A percentile compares a stretch with the other conserved stretches of the same genome.
These are phyloP conservation scores for Polyergus mexicanus DNA, from an alignment of 1,140 invertebrate species.

Conservation along the genomic window DNA sequence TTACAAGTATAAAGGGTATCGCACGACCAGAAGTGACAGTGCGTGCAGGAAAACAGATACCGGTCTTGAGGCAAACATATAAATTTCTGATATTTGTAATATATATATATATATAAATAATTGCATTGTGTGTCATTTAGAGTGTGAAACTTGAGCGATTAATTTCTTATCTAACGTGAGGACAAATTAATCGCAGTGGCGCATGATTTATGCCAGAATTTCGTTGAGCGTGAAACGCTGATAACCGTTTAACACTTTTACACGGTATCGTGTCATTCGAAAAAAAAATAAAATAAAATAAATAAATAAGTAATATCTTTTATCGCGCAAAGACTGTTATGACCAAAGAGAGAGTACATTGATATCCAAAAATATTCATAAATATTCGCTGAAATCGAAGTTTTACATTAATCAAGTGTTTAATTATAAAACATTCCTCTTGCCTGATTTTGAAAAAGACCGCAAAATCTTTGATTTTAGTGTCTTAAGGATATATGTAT, in stretches of 20 bases:
- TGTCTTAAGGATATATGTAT: neutral
- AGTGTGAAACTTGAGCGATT: constrained; percentile 42
- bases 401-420: neutral
- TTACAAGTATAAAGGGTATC: neutral
- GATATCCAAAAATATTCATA: constrained; percentile 32
- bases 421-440: neutral
- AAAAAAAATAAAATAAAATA: neutral
- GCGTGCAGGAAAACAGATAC: neutral
- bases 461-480: neutral
- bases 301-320: constrained; percentile 70
- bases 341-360: constrained; percentile 28
- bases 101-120: constrained; percentile 35
- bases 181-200: constrained; percentile 22
- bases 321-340: constrained; percentile 38
- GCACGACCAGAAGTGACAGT: neutral
- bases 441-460: neutral
- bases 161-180: constrained; percentile 24
- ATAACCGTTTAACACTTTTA: constrained; percentile 69
- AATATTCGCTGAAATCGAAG: constrained; percentile 13
- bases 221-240: constrained; percentile 58
- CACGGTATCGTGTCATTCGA: constrained; percentile 63
- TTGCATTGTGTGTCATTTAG: constrained; percentile 7
- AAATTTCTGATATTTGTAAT: constrained; percentile 3
- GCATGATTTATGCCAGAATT: constrained; percentile 63
- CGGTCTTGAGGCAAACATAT: neutral